Base-by-base conservation (phyloP, 2,888 invertebrate species). In the Eupithecia subumbrata region DNA sequence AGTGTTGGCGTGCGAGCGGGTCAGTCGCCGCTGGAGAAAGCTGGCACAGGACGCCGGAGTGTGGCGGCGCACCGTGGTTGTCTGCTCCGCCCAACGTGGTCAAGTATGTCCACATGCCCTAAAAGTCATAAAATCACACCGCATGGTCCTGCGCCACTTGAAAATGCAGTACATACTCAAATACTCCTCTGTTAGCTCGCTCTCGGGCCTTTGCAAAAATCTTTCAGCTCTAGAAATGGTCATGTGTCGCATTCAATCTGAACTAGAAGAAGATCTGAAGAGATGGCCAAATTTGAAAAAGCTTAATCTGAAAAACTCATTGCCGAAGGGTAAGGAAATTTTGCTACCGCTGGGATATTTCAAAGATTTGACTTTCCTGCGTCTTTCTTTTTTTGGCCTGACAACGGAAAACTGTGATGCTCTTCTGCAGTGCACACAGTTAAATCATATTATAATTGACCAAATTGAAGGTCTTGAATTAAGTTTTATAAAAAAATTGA, bases 311-410 rank as follows among this genome's bases (percentile, higher is more conserved):
- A 93, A 90, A 82, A 94, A 95, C 82, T 93, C 93, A 48, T 85
- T 93, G 11, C 79, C 90, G 5, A 85, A 83, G 69, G 87, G 80
- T 83, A 74, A 81, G 80, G 30, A 90, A 73, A 83, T 92, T 75
- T 73, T 83, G 30, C 87, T 95, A 70, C 82, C 89, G 66, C 94
- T 89, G 80, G 88, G 91, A 79, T 80, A 89, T 72, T 92, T 93
- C 71, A 87, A 88, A 80, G 79, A 91, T 30, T 83, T 95, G 48
- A 88, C 85, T 79, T 88, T 86, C 79, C 85, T 93, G 79, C 84
- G 86, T 74, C 84, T 95, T 63, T 90, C 94, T 0, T 92, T 95
- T 81, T 95, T 95, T 84, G 95, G 95, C 22, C 85, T 95, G 0
- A 88, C 87, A 37, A 63, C 83, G 14, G 77, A 70, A 12, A 95